Percentiles rank a stretch among this genome's conserved stretches.
Conservation (phyloP, 2,113 vertebrate species). For the Agelaius phoeniceus region DNA sequence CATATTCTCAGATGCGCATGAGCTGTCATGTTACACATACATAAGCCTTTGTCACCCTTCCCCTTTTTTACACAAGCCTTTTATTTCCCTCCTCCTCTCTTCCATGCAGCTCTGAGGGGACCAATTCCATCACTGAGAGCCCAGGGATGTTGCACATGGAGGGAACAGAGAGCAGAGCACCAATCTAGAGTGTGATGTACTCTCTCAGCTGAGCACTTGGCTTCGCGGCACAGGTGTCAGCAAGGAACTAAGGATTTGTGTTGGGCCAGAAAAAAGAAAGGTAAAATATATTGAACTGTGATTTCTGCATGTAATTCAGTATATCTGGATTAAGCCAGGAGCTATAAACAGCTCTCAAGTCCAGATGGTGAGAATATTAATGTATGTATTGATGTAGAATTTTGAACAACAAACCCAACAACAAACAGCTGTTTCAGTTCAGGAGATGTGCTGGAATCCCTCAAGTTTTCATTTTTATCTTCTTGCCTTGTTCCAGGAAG, state of each 20-base stretch:
- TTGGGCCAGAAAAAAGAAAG: not conserved
- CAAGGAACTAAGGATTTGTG: not conserved
- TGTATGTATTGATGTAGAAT: not conserved
- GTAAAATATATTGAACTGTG: not conserved
- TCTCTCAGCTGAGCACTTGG: not conserved
- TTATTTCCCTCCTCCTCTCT: not conserved
- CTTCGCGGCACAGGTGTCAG: not conserved
- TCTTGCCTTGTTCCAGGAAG: not conserved
- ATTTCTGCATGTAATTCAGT: not conserved
- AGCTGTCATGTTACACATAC: not conserved
- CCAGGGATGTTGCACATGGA: fast-evolving
- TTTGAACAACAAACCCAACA: not conserved
- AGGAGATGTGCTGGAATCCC: not conserved
- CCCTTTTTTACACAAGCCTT: not conserved
- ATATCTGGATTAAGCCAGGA: not conserved
- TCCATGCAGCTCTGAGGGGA: not conserved
- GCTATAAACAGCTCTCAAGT: not conserved
- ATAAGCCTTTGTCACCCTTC: not conserved
- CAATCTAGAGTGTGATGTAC: fast-evolving
- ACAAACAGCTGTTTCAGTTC: not conserved
- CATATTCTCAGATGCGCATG: not conserved
- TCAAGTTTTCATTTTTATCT: not conserved
- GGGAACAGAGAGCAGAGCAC: not conserved
- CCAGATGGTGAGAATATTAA: not conserved
- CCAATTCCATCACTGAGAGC: not conserved